Evolutionary conservation across 2,113 vertebrate genomes (phyloP).

Genomic region (Sebastes schlegelii): DNA sequence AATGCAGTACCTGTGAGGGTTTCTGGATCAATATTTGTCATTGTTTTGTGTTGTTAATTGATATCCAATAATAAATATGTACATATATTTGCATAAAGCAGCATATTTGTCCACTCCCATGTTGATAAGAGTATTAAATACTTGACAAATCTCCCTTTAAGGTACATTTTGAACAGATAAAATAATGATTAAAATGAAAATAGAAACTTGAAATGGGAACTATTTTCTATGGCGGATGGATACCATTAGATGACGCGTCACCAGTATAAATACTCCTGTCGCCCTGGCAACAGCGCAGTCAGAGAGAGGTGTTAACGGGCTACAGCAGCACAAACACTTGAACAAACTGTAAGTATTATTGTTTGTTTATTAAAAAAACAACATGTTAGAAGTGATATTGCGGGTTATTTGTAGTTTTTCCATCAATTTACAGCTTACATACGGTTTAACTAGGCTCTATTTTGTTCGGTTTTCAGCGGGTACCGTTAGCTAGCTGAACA

Average conservation of each 20-base stretch:
- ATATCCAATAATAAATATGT: too few species aligned
- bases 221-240: constrained; percentile 55
- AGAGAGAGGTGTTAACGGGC: not conserved
- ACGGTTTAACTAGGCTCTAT: too few species aligned
- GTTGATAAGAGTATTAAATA: too few species aligned
- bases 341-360: constrained; percentile 23
- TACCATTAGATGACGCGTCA: constrained; percentile 1
- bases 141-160: too few species aligned
- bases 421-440: not conserved
- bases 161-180: too few species aligned
- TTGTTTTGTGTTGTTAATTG: too few species aligned
- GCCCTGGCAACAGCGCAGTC: constrained; percentile 2
- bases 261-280: constrained; percentile 28
- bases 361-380: not conserved
- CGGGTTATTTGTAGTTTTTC: not conserved
- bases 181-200: too few species aligned
- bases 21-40: too few species aligned
- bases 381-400: not conserved
- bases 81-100: too few species aligned
- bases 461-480: not conserved
- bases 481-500: constrained; percentile 14
- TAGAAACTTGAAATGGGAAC: constrained; percentile 4
- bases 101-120: too few species aligned
- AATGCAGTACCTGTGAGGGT: too few species aligned
- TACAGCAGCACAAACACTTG: rapidly evolving